These are phyloP conservation scores for Blomia tropicalis DNA, from an alignment of 2,888 invertebrate genomes.

Conservation along the genomic window DNA sequence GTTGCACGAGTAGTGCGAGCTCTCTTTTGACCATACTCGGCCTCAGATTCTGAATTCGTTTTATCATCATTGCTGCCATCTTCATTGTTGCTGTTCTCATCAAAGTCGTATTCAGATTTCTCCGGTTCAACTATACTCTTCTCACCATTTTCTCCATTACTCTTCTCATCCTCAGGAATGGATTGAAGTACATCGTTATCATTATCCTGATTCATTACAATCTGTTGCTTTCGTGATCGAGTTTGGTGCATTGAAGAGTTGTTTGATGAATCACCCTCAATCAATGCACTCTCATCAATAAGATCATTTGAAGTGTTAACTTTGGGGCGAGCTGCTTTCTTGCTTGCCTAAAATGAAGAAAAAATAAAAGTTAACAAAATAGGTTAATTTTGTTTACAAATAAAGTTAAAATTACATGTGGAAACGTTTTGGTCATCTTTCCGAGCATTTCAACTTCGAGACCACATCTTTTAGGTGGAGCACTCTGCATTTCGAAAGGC, in stretches of 20 bases:
- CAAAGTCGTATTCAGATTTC: not conserved
- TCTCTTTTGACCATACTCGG: not conserved
- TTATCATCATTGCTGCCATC: not conserved
- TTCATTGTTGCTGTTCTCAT: constrained; percentile 18
- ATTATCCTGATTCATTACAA: constrained; percentile 11
- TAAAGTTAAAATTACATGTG: constrained; percentile 11
- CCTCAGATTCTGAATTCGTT: not conserved
- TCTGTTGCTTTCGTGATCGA: constrained; percentile 21
- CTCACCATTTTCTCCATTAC: constrained; percentile 12
- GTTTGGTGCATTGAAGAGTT: constrained; percentile 2
- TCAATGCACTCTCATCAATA: constrained; percentile 17
- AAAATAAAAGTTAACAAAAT: too few relatives aligned
- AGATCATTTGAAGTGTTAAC: constrained; percentile 11
- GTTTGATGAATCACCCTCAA: constrained; percentile 9
- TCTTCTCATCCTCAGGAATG: constrained; percentile 11
- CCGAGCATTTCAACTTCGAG: constrained; percentile 26
- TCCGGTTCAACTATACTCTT: constrained; percentile 7
- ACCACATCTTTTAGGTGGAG: constrained; percentile 36
- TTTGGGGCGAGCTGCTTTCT: not conserved
- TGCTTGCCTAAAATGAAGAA: too few relatives aligned
- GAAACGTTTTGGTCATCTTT: constrained; percentile 25
- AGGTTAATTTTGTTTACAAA: too few relatives aligned
- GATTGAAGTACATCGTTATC: constrained; percentile 11
- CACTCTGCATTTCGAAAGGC: constrained; percentile 56
- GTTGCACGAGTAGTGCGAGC: constrained; percentile 5